Conservation (phyloP, 2,888 invertebrate species). For the Drosophila prolongata region DNA sequence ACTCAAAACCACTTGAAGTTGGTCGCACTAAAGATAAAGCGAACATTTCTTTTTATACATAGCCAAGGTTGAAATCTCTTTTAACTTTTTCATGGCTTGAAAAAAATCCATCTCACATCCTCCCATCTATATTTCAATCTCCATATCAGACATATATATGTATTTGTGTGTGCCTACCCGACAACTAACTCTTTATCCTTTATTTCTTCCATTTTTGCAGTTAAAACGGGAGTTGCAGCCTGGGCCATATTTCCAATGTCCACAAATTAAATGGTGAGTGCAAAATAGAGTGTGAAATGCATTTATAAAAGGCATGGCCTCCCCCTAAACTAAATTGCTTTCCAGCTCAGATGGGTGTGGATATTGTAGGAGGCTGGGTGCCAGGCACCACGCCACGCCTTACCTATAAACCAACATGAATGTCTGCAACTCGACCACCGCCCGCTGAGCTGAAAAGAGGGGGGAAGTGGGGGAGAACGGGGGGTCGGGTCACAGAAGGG, state of each 20-base stretch:
- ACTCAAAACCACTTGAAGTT: background rate
- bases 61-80: background rate
- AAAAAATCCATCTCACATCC: background rate
- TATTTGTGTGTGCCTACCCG: background rate
- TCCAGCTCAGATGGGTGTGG: slow-evolving; percentile 26
- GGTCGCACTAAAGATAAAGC: too few species aligned
- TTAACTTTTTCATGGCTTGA: background rate
- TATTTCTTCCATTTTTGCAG: slow-evolving; percentile 11
- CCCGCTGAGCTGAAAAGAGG: slow-evolving; percentile 23
- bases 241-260: slow-evolving; percentile 51
- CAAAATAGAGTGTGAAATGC: slow-evolving; percentile 67
- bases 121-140: background rate
- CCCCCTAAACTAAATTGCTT: slow-evolving; percentile 61
- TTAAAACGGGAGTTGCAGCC: slow-evolving; percentile 39
- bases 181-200: background rate
- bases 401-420: slow-evolving; percentile 75
- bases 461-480: background rate
- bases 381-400: slow-evolving; percentile 26
- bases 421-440: slow-evolving; percentile 50
- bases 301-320: slow-evolving; percentile 49
- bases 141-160: background rate
- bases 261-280: slow-evolving; percentile 72
- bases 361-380: background rate
- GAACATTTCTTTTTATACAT: background rate
- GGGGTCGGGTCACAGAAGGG: slow-evolving; percentile 23